Evolutionary conservation across 1,140 invertebrate species (phyloP), one percentile per base, ranked within the genome.

Genomic region (Calephelis virginiensis): DNA sequence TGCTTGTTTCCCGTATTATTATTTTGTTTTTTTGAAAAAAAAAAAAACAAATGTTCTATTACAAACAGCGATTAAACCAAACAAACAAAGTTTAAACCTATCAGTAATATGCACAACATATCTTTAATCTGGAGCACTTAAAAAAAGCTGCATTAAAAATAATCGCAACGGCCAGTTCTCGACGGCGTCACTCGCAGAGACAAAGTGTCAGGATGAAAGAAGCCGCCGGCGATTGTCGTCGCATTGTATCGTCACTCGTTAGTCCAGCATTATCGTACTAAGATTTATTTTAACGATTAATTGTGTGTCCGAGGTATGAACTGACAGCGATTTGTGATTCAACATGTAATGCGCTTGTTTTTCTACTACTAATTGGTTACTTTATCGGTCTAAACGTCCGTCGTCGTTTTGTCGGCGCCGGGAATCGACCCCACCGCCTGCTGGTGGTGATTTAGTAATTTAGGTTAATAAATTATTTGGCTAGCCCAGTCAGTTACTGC

Each of bases 271-370:
- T 86, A 86, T 86, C 84, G 82, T 86, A 83, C 71, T 78, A 79
- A 88, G 86, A 89, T 88, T 89, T 89, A 87, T 86, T 86, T 86
- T 85, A 85, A 82, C 83, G 86, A 89, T 89, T 89, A 88, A 85
- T 70, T 77, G 65, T 73, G 66, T 53, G 68, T 70, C 63, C 69
- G 78, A 81, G 70, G 50, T 13, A 70, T 12, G 61, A 70, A 74
- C 56, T 71, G 45, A 46, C 13, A 14, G 46, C 53, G 49, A 50
- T 28, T 45, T 61, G 56, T 67, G n/a, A 17, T 59, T 45, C 64
- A 62, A 43, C 7, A 38, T 13, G 64, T 60, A 62, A 64, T 46
- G 9, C 49, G 10, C 14, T 9, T 53, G n/a, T 14, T 17, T 10
- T 53, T 53, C 49, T 53, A 53, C 49, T 53, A 53, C 10, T 53